These are phyloP conservation scores for Vollenhovia emeryi DNA, from an alignment of 1,140 invertebrate species.

Conservation along the genomic window DNA sequence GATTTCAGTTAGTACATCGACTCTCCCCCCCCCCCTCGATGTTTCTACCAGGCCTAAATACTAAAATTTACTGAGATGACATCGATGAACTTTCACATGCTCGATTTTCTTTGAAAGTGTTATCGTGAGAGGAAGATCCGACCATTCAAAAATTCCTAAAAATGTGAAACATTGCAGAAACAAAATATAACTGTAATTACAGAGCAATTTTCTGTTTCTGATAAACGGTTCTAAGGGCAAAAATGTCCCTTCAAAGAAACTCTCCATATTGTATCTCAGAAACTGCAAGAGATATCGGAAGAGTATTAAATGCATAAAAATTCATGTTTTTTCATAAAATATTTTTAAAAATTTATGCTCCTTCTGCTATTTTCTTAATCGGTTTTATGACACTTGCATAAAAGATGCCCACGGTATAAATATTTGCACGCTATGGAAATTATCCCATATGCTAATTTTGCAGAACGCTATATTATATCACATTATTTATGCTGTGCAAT, in stretches of 20 bases:
- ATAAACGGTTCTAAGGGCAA: too few relatives aligned
- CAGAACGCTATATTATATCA: background rate
- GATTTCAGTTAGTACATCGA: background rate
- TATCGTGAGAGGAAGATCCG: background rate
- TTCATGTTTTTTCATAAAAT: background rate
- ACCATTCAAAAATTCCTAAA: background rate
- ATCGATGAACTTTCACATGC: background rate
- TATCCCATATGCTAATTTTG: background rate
- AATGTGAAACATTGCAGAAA: background rate
- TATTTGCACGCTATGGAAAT: background rate
- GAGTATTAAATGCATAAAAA: too few relatives aligned
- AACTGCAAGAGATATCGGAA: background rate
- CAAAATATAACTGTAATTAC: background rate
- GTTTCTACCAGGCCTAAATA: background rate
- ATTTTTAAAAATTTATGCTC: background rate
- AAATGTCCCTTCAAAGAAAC: too few relatives aligned
- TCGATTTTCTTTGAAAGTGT: background rate
- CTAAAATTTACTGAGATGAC: background rate
- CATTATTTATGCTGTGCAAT: background rate
- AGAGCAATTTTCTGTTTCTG: background rate
- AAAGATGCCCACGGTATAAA: background rate
- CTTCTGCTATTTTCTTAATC: background rate
- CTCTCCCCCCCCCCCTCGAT: too few relatives aligned
- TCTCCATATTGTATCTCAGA: too few relatives aligned
- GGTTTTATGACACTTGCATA: background rate